Base-by-base conservation (phyloP, 2,888 invertebrate genomes). In the Dicyrtoma fusca region DNA sequence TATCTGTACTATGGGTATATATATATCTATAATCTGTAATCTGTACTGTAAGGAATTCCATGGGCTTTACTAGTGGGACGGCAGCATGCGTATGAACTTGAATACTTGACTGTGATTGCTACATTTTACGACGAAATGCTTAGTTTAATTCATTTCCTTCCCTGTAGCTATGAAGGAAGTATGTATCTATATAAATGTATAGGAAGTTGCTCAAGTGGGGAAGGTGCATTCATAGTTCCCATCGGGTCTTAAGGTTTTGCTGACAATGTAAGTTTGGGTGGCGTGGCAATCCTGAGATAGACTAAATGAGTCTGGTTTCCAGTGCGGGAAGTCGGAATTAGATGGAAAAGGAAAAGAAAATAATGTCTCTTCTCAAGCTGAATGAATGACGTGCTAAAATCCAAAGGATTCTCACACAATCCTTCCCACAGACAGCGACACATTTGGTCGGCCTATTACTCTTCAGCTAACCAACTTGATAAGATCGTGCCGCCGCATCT, bases 381-480 rank as follows among this genome's bases (percentile, higher is more conserved):
- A 17, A 23, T 51, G 65, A 65, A 65, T 65, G 65, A 65, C 65
- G 65, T 65, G 65, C 65, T 65, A 65, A 65, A 65, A 65, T 65
- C 65, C 65, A 65, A 21, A 65, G 49, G 49, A 65, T 49, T n/a
- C 65, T 65, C 34, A 23, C n/a, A 47, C 51, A 26, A 26, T 26
- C 26, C 61, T 61, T 17, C n/a, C 42, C 17, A n/a, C 42, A 61
- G 57, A 57, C 25, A 26, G 26, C 11, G 25, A 57, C 26, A 61
- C 17, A 42, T 34, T 53, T 19, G 17, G 19, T 19, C 53, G 1
- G 19, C 53, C 53, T 19, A 53, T 53, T 53, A 19, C 21, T 53
- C 53, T 42, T 34, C 21, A 57, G 57, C 57, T 57, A 57, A 57
- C 57, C 57, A 25, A 57, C 25, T 57, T 57, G 57, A 57, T 57